Conservation (phyloP, 37 sponge, comb jelly and placozoan genomes). For the Eunapius fragilis region DNA sequence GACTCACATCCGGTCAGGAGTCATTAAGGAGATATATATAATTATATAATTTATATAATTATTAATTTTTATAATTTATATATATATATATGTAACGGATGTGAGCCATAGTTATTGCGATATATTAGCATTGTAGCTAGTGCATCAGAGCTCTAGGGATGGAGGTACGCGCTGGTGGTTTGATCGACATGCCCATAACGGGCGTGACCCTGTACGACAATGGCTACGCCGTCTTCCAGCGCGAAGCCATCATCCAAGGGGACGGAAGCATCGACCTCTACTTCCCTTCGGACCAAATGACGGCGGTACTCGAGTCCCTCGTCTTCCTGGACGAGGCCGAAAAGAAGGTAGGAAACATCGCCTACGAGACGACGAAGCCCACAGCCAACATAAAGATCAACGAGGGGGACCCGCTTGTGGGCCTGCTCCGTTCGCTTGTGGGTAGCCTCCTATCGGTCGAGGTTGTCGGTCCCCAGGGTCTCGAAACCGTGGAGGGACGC, state of each 20-base stretch:
- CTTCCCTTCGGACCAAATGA: conserved; percentile 73
- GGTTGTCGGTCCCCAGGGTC: background rate
- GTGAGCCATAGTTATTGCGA: no score
- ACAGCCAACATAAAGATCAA: conserved; percentile 56
- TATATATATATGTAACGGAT: no score
- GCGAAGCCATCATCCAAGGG: conserved; percentile 66
- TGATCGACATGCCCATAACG: conserved; percentile 73
- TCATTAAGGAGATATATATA: no score
- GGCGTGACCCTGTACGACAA: conserved; percentile 84
- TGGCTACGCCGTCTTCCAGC: conserved; percentile 86
- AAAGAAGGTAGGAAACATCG: conserved; percentile 81
- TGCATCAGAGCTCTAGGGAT: background rate
- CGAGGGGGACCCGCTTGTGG: conserved; percentile 37
- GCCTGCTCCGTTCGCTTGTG: conserved; percentile 47
- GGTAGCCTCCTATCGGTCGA: conserved; percentile 26
- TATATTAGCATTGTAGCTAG: no score
- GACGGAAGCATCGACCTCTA: conserved; percentile 85
- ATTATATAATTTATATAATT: no score
- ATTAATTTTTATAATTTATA: no score
- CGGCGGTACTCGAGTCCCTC: conserved; percentile 83
- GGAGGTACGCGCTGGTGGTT: background rate
- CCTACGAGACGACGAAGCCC: conserved; percentile 87
- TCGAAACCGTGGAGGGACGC: conserved; percentile 47
- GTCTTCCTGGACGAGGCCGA: conserved; percentile 66
- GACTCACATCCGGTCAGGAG: no score